Evolutionary conservation across 2,797 vertebrate species (phyloP).

Genomic region (Phrynocephalus forsythii): DNA sequence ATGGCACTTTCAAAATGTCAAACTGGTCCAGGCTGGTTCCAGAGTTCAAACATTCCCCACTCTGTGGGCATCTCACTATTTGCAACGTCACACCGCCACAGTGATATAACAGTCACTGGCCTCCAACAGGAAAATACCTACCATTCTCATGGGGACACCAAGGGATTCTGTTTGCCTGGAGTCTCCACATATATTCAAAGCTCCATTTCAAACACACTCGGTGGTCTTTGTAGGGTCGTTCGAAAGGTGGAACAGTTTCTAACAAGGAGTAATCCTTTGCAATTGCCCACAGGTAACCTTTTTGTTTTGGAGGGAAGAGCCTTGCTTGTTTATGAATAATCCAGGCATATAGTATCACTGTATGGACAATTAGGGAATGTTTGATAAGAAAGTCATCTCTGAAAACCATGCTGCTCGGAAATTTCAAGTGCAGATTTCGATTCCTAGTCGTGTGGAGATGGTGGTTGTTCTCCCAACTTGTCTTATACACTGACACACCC

Average conservation of each 20-base stretch:
- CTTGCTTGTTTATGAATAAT: slow-evolving; percentile 72
- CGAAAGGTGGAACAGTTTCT: slow-evolving; percentile 76
- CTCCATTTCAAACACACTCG: slow-evolving; percentile 86
- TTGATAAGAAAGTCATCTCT: slow-evolving; percentile 81
- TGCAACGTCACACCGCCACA: background rate
- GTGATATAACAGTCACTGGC: background rate
- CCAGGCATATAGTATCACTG: slow-evolving; percentile 86
- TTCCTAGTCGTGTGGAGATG: slow-evolving; percentile 72
- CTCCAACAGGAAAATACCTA: slow-evolving; percentile 68
- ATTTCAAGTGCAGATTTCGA: slow-evolving; percentile 80
- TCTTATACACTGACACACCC: slow-evolving; percentile 85
- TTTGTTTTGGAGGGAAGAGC: slow-evolving; percentile 39
- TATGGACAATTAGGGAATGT: slow-evolving; percentile 76
- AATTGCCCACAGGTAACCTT: slow-evolving; percentile 74
- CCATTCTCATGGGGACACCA: slow-evolving; percentile 87
- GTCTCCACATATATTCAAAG: slow-evolving; percentile 82
- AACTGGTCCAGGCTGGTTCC: background rate
- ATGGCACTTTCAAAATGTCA: background rate
- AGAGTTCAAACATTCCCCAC: background rate
- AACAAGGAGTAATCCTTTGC: slow-evolving; percentile 82
- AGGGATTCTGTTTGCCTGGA: slow-evolving; percentile 76
- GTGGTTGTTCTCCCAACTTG: slow-evolving; percentile 82
- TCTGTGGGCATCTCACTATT: background rate
- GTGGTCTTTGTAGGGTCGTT: slow-evolving; percentile 82
- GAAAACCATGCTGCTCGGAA: slow-evolving; percentile 86